phyloP scores from a whole-genome alignment of 2,797 vertebrate species.

The Ibycter americanus region DNA sequence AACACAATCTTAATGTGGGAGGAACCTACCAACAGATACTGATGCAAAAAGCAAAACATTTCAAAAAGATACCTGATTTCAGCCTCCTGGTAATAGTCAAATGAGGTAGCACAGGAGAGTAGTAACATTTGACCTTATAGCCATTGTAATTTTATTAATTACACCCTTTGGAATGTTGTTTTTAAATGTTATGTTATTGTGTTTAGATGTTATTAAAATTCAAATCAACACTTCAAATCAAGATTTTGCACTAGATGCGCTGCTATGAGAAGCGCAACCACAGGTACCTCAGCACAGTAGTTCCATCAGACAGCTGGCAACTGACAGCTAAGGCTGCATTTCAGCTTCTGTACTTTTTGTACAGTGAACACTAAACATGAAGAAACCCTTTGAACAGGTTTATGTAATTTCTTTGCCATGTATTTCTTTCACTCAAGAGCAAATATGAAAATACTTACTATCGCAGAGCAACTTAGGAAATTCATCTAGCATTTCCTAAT shows the following conservation, averaged over 20 bases:
- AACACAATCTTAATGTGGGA: slow-evolving; percentile 18
- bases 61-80: background rate
- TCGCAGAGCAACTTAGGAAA: background rate
- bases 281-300: background rate
- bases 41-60: background rate
- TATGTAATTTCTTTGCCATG: background rate
- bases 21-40: slow-evolving; percentile 8
- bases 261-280: background rate
- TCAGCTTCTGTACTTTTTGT: background rate
- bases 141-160: background rate
- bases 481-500: background rate
- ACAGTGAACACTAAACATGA: background rate
- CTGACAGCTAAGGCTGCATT: background rate
- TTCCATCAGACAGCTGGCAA: background rate
- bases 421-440: background rate
- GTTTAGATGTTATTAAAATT: background rate
- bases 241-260: background rate
- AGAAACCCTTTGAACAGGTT: background rate
- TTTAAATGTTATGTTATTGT: background rate
- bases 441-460: background rate
- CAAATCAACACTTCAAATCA: fast-evolving
- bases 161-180: background rate
- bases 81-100: background rate
- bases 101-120: background rate
- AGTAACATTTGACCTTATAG: background rate